These are phyloP conservation scores for Terebella lapidaria DNA, from an alignment of 2,888 invertebrate species.

Conservation along the genomic window DNA sequence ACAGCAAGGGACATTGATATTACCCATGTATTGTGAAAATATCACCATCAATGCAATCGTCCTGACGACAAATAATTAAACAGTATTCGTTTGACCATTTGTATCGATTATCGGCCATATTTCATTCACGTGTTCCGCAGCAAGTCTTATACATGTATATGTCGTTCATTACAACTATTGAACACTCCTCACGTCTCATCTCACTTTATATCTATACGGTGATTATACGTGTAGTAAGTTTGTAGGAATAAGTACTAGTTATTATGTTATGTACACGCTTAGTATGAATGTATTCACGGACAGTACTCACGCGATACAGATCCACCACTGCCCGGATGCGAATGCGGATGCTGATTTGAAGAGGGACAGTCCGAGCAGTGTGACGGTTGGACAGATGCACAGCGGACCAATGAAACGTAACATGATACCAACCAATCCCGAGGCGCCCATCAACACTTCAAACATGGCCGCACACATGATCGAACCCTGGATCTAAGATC, in stretches of 20 bases:
- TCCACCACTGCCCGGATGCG: conserved; percentile 80
- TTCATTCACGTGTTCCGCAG: no score
- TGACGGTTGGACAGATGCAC: conserved; percentile 78
- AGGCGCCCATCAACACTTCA: conserved; percentile 68
- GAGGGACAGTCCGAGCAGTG: conserved; percentile 74
- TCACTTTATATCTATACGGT: no score
- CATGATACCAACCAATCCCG: conserved; percentile 70
- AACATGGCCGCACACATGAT: conserved; percentile 74
- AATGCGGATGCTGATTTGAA: conserved; percentile 75
- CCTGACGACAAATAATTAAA: no score
- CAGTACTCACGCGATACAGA: conserved; percentile 73
- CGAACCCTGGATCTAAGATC: conserved; percentile 66
- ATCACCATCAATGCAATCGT: conserved; percentile 71
- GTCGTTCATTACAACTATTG: no score
- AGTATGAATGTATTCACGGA: no score
- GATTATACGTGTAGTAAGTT: no score
- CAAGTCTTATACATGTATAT: no score
- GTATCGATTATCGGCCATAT: no score
- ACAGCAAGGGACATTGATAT: conserved; percentile 35
- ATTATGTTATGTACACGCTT: no score
- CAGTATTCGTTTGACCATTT: no score
- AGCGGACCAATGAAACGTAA: conserved; percentile 75
- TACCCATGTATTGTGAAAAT: conserved; percentile 42
- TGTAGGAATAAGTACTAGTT: no score
- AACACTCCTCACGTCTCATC: no score